Evolutionary conservation across 2,888 invertebrate species (phyloP).

Genomic region (Lacanobia oleracea): DNA sequence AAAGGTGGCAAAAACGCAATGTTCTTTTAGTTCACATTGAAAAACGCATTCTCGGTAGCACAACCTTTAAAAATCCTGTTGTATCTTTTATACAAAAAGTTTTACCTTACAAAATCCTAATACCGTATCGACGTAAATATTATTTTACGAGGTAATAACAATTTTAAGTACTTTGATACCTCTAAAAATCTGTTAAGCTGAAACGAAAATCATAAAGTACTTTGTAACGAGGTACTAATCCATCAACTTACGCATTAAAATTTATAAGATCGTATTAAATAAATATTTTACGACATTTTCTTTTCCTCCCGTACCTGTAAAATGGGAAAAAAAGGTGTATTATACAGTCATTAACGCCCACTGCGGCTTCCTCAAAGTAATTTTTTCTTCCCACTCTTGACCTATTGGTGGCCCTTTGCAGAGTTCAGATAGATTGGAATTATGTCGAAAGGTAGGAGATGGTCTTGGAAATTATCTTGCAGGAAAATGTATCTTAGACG

Average conservation of each 20-base stretch:
- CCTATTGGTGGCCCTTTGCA: background rate
- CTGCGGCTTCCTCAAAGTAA: background rate
- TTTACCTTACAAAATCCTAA: slow-evolving; percentile 10
- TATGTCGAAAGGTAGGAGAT: background rate
- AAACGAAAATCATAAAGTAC: slow-evolving; percentile 54
- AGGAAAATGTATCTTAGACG: too few relatives aligned
- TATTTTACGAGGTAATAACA: slow-evolving; percentile 56
- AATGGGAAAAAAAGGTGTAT: slow-evolving; percentile 17
- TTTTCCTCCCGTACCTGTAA: slow-evolving; percentile 22
- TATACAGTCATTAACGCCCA: slow-evolving; percentile 11
- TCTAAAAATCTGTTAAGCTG: slow-evolving; percentile 54
- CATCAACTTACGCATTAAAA: slow-evolving; percentile 52
- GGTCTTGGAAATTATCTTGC: background rate
- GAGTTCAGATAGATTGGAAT: background rate
- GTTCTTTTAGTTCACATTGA: background rate
- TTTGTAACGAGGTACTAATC: slow-evolving; percentile 56
- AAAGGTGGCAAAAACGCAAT: slow-evolving; percentile 4
- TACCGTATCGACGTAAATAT: slow-evolving; percentile 41
- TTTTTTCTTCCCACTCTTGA: background rate
- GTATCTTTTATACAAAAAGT: slow-evolving; percentile 11
- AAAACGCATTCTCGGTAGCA: background rate
- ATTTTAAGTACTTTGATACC: slow-evolving; percentile 46
- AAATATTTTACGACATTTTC: slow-evolving; percentile 44
- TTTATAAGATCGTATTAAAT: slow-evolving; percentile 41
- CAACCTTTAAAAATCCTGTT: background rate